Conservation (phyloP, 2,797 vertebrate genomes). For the Gastrophryne carolinensis region DNA sequence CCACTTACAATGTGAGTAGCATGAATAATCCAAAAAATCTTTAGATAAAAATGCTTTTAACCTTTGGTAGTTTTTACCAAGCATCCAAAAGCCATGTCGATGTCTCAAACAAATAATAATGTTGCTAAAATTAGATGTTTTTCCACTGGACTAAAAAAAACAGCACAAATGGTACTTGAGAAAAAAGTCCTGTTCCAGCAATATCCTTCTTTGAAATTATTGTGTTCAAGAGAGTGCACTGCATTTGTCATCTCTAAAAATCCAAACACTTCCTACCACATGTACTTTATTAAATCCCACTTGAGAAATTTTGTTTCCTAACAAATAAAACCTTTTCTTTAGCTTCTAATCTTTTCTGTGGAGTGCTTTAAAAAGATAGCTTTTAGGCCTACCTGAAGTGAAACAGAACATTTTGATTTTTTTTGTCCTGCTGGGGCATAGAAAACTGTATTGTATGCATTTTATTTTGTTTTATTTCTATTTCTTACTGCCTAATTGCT, state of each 20-base stretch:
- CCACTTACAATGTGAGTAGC: too few relatives aligned
- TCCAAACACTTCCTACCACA: neutral
- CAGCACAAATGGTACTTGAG: too few relatives aligned
- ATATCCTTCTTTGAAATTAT: constrained; percentile 1
- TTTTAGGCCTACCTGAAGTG: neutral
- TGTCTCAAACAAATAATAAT: too few relatives aligned
- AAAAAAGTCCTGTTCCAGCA: too few relatives aligned
- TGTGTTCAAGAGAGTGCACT: neutral
- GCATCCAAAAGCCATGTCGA: too few relatives aligned
- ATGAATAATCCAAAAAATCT: too few relatives aligned
- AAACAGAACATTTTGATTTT: constrained; percentile 10
- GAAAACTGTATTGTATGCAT: constrained; percentile 1
- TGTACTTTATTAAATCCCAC: constrained; percentile 17
- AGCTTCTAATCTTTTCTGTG: neutral
- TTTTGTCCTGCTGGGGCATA: constrained; percentile 15
- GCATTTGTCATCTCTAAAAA: constrained; percentile 4
- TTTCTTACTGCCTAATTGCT: too few relatives aligned
- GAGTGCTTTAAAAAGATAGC: constrained; percentile 9
- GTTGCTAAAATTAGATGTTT: too few relatives aligned
- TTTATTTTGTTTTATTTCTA: too few relatives aligned
- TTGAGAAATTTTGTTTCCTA: constrained; percentile 16
- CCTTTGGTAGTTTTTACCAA: too few relatives aligned
- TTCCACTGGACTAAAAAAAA: too few relatives aligned
- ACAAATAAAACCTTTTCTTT: constrained; percentile 6
- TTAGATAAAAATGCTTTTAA: too few relatives aligned